Evolutionary conservation across 2,888 invertebrate species (phyloP).

Genomic region (Erebia epiphron): DNA sequence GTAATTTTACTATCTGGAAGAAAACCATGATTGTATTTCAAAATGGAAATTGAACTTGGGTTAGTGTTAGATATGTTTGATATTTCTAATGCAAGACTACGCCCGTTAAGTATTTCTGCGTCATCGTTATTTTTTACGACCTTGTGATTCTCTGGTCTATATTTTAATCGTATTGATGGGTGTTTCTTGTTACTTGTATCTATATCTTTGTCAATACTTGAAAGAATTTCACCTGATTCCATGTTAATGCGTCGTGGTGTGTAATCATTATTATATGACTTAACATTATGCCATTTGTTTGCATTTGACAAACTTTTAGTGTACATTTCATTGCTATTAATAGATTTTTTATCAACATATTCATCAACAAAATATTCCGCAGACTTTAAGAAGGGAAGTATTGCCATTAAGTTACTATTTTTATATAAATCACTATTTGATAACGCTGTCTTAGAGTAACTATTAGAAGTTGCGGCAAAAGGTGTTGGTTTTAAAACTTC

Average conservation of each 20-base stretch:
- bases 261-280: constrained; percentile 65
- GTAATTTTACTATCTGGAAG: constrained; percentile 50
- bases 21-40: constrained; percentile 68
- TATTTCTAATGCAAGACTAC: constrained; percentile 57
- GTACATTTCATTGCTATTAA: constrained; percentile 52
- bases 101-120: constrained; percentile 51
- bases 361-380: constrained; percentile 57
- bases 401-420: constrained; percentile 52
- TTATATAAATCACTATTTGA: constrained; percentile 44
- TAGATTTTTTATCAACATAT: constrained; percentile 42
- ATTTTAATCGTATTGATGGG: constrained; percentile 58
- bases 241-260: constrained; percentile 60
- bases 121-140: constrained; percentile 49
- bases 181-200: constrained; percentile 51
- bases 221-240: constrained; percentile 45
- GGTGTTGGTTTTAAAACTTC: constrained; percentile 43
- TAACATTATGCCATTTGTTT: constrained; percentile 73
- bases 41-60: constrained; percentile 55
- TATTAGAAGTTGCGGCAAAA: constrained; percentile 40
- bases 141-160: constrained; percentile 55
- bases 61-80: constrained; percentile 58
- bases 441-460: constrained; percentile 42
- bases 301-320: constrained; percentile 56
- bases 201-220: constrained; percentile 46
- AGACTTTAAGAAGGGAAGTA: constrained; percentile 66